A percentile compares a stretch with the other conserved stretches of the same genome.
These are phyloP conservation scores for Paedocypris sp. DNA, from an alignment of 2,113 vertebrate species.

Conservation along the genomic window DNA sequence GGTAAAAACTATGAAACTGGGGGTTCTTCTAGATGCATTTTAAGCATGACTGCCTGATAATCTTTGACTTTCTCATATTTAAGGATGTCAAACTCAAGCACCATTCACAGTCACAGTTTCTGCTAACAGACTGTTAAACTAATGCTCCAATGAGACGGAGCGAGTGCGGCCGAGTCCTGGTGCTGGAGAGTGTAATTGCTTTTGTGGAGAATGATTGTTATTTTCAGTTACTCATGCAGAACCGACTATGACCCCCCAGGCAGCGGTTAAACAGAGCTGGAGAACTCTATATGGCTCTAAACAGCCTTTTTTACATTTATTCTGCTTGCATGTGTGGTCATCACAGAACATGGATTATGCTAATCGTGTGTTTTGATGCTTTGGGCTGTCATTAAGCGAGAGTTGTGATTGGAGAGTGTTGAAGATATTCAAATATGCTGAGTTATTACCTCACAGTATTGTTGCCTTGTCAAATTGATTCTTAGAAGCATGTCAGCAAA, in stretches of 20 bases:
- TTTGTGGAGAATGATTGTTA: slow-evolving; percentile 41
- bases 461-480: too few species aligned
- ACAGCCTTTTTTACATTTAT: neutral
- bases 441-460: too few species aligned
- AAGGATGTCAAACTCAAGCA: neutral
- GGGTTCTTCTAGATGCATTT: too few species aligned
- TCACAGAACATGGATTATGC: neutral
- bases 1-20: too few species aligned
- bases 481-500: too few species aligned
- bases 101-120: slow-evolving; percentile 10
- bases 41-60: neutral
- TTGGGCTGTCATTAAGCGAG: neutral
- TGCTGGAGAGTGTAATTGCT: slow-evolving; percentile 32
- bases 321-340: neutral
- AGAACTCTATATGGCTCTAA: neutral
- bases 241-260: slow-evolving; percentile 9
- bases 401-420: neutral
- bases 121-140: slow-evolving; percentile 1
- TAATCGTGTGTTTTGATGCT: neutral
- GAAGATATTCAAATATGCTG: too few species aligned
- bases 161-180: slow-evolving; percentile 1
- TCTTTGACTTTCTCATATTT: neutral
- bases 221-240: slow-evolving; percentile 46
- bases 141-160: neutral
- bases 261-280: slow-evolving; percentile 5